Evolutionary conservation across 2,113 vertebrate genomes (phyloP).

Genomic region (Lethenteron reissneri): DNA sequence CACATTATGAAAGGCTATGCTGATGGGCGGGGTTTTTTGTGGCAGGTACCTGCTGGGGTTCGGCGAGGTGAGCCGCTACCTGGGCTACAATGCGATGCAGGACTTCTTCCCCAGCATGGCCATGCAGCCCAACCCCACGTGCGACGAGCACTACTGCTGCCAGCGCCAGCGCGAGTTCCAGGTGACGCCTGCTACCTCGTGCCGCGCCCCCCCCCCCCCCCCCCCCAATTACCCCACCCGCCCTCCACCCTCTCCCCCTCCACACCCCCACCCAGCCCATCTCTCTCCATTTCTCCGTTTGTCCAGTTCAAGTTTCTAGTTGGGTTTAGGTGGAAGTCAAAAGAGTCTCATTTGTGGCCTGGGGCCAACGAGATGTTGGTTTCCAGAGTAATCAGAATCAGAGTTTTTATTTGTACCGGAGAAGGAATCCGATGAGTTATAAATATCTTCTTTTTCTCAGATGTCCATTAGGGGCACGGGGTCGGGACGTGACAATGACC

Average conservation of each 20-base stretch:
- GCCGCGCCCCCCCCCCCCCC: background rate
- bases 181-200: constrained; percentile 22
- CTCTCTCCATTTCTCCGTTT: too few species aligned
- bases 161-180: constrained; percentile 53
- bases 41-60: constrained; percentile 64
- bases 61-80: constrained; percentile 73
- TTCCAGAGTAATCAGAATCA: too few species aligned
- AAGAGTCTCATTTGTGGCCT: background rate
- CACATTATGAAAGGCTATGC: background rate
- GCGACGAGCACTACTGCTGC: constrained; percentile 51
- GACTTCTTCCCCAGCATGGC: constrained; percentile 88
- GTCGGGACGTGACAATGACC: too few species aligned
- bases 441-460: too few species aligned
- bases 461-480: too few species aligned
- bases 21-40: constrained; percentile 10
- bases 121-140: constrained; percentile 83
- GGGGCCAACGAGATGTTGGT: too few species aligned
- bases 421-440: too few species aligned
- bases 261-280: background rate
- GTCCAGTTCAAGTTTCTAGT: too few species aligned
- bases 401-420: too few species aligned
- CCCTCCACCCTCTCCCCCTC: background rate
- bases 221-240: background rate
- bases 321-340: background rate
- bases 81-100: constrained; percentile 92